Base-by-base conservation (phyloP, 1,140 invertebrate species). In the Zaprionus kolodkinae region DNA sequence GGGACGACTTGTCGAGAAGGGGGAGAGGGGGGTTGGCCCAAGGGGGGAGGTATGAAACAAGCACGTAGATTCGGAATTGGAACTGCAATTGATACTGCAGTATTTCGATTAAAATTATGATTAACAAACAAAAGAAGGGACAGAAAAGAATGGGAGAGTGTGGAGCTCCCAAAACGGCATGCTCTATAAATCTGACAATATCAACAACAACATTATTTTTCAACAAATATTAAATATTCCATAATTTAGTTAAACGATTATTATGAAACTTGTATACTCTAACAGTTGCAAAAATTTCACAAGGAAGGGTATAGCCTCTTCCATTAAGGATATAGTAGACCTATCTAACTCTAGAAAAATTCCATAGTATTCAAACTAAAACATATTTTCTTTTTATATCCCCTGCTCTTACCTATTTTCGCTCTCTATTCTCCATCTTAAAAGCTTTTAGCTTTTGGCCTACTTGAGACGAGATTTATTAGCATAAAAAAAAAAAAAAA, bases 401-500 rank as follows among this genome's bases (percentile, higher is more conserved):
- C n/a, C 21, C 21, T 21, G 21, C 13, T 13, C 3, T 13, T 15
- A 7, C 6, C 6, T 43, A 13, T 15, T 15, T n/a, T n/a, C n/a
- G n/a, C n/a, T 9, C 40, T 3, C n/a, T 9, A 9, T 9, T 43
- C n/a, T 15, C 6, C 40, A 43, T n/a, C n/a, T 15, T 13, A 33
- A 57, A 68, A 30, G 61, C 61, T 48, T 64, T 56, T 57, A 62
- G 50, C 30, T 43, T 40, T 17, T 7, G 55, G 55, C 70, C 70
- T 60, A 72, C 55, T 72, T 60, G 55, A 67, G 25, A 15, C n/a
- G 5, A 50, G 69, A 72, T 66, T 59, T 72, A 72, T 65, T 66
- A 11, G 15, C 30, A 40, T 15, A 30, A 38, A 17, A 40, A 35
- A 17, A 38, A 30, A 30, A 57, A 67, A 17, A 9, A 40, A 17